A percentile compares a stretch with the other conserved stretches of the same genome.
These are phyloP conservation scores for Agrochola lychnidis DNA, from an alignment of 2,888 invertebrate species.

Conservation along the genomic window DNA sequence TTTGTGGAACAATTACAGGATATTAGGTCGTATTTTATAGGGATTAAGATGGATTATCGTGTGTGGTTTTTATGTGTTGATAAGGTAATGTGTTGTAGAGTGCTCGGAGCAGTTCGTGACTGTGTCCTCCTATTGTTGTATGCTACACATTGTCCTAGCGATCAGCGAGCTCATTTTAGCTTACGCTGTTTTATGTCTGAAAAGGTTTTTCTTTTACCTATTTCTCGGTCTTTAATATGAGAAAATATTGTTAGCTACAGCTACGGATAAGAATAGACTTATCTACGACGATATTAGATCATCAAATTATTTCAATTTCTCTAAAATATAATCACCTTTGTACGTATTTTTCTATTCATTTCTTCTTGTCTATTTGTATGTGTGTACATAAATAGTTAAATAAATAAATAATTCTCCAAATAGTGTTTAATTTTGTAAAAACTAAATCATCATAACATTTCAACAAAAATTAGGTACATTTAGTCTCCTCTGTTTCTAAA, in stretches of 20 bases:
- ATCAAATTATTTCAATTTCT: background rate
- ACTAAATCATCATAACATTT: background rate
- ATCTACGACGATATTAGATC: background rate
- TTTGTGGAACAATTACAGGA: slow-evolving; percentile 8
- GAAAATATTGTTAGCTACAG: background rate
- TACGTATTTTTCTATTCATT: too few species aligned
- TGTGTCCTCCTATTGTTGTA: slow-evolving; percentile 59
- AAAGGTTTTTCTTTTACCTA: background rate
- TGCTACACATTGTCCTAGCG: slow-evolving; percentile 52
- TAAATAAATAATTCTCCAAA: background rate
- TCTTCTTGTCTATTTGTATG: too few species aligned
- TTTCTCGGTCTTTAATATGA: background rate
- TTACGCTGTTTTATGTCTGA: background rate
- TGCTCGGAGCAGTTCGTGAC: slow-evolving; percentile 65
- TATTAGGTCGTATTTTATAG: slow-evolving; percentile 4
- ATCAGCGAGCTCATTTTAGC: slow-evolving; percentile 38
- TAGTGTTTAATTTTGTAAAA: background rate
- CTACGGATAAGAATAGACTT: background rate
- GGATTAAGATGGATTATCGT: slow-evolving; percentile 32
- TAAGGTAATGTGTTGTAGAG: slow-evolving; percentile 58
- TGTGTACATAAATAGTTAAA: too few species aligned
- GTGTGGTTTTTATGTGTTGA: slow-evolving; percentile 32
- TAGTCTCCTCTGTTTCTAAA: background rate
- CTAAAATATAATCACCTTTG: too few species aligned
- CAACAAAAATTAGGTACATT: background rate